Conservation (phyloP, 1,140 invertebrate genomes). For the Meloidogyne exigua region DNA sequence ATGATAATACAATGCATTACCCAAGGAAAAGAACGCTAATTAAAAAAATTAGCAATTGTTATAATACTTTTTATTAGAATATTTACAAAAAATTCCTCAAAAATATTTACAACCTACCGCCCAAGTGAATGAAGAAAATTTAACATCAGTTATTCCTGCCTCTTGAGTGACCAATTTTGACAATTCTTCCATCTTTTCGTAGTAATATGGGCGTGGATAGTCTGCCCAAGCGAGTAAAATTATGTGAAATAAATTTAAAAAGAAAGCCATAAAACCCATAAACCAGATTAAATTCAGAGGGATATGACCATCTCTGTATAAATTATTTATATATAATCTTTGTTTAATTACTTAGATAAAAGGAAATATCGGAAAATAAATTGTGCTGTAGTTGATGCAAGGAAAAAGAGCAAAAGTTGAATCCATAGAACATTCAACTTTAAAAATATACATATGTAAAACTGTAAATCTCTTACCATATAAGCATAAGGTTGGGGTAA, state of each 20-base stretch:
- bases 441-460: background rate
- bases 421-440: slow-evolving; percentile 28
- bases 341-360: background rate
- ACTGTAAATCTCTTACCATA: slow-evolving; percentile 12
- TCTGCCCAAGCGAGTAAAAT: slow-evolving; percentile 23
- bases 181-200: slow-evolving; percentile 13
- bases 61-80: too few relatives aligned
- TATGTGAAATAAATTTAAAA: slow-evolving; percentile 24
- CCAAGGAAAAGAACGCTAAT: slow-evolving; percentile 27
- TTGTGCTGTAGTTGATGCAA: slow-evolving; percentile 23
- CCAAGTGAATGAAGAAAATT: slow-evolving; percentile 23
- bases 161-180: slow-evolving; percentile 13
- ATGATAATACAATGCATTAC: slow-evolving; percentile 13
- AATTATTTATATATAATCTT: background rate
- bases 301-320: slow-evolving; percentile 18
- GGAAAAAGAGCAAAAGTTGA: slow-evolving; percentile 25
- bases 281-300: background rate
- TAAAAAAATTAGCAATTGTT: background rate
- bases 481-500: slow-evolving; percentile 27
- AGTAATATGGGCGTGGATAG: slow-evolving; percentile 14
- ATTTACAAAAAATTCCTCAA: background rate
- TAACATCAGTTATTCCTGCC: slow-evolving; percentile 9
- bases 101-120: slow-evolving; percentile 4
- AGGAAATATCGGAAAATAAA: slow-evolving; percentile 29
- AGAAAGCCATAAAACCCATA: slow-evolving; percentile 16